Percentiles rank a stretch among this genome's conserved stretches.
Conservation (phyloP, 2,113 vertebrate species). For the Ctenomys sociabilis region DNA sequence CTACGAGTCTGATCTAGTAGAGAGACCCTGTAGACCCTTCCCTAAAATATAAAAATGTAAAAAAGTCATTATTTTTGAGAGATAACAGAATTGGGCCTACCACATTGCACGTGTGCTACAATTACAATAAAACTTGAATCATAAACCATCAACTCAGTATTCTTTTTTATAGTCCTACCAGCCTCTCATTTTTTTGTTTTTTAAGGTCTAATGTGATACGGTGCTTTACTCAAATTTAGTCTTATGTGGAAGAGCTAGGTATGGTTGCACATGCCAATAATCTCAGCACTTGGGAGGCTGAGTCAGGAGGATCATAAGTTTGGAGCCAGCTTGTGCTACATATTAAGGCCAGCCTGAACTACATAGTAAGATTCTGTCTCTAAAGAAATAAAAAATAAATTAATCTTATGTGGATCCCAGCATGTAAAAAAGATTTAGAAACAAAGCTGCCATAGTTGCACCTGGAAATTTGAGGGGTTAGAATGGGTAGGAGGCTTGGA, state of each 20-base stretch:
- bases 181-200: constrained; percentile 29
- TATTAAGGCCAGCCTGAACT: background rate
- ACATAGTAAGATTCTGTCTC: background rate
- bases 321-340: too few relatives aligned
- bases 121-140: constrained; percentile 29
- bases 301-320: background rate
- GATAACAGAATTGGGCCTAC: constrained; percentile 10
- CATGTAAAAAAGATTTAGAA: background rate
- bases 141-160: background rate
- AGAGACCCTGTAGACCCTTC: too few relatives aligned
- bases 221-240: constrained; percentile 29
- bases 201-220: background rate
- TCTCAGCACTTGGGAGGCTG: background rate
- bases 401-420: background rate
- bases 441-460: background rate
- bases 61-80: background rate
- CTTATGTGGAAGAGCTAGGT: background rate
- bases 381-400: background rate
- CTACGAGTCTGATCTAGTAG: too few relatives aligned
- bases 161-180: background rate
- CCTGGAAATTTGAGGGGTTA: constrained; percentile 23
- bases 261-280: background rate
- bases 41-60: background rate
- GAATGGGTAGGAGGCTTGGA: background rate
- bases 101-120: background rate